phyloP scores from a whole-genome alignment of 2,888 invertebrate species.

The Apocheima hispidaria region DNA sequence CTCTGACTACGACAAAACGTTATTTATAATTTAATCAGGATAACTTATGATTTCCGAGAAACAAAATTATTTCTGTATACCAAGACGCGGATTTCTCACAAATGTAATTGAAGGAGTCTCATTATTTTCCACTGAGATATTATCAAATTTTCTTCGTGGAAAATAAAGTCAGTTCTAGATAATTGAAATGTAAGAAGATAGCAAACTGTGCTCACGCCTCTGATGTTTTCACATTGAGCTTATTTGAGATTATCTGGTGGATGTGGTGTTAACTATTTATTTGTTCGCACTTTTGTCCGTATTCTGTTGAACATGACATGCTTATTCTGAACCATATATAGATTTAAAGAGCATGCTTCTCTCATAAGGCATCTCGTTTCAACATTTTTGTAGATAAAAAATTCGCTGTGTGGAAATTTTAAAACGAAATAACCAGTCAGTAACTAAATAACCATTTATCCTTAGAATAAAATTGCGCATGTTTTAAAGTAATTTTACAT shows the following conservation, averaged over 20 bases:
- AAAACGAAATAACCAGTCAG: too few relatives aligned
- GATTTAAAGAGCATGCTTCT: too few relatives aligned
- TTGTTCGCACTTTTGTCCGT: not conserved
- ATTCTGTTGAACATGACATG: not conserved
- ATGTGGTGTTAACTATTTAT: conserved; percentile 33
- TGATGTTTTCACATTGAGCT: conserved; percentile 15
- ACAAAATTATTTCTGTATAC: not conserved
- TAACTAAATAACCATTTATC: too few relatives aligned
- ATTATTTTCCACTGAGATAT: conserved; percentile 31
- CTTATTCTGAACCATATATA: too few relatives aligned
- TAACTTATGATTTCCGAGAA: not conserved
- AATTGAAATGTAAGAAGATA: conserved; percentile 60
- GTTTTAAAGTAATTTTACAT: too few relatives aligned
- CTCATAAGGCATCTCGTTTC: too few relatives aligned
- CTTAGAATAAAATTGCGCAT: too few relatives aligned
- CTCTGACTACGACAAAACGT: too few relatives aligned
- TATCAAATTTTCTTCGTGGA: conserved; percentile 30
- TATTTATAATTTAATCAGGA: too few relatives aligned
- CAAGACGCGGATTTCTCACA: conserved; percentile 11
- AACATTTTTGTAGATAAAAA: too few relatives aligned
- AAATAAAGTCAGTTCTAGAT: conserved; percentile 42
- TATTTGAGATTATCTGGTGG: conserved; percentile 35
- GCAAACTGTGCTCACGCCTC: conserved; percentile 44
- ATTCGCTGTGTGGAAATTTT: too few relatives aligned
- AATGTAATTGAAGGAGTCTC: conserved; percentile 23